A percentile compares a stretch with the other conserved stretches of the same genome.
These are phyloP conservation scores for Paradisaea rubra DNA, from an alignment of 2,113 vertebrate species.

Conservation along the genomic window DNA sequence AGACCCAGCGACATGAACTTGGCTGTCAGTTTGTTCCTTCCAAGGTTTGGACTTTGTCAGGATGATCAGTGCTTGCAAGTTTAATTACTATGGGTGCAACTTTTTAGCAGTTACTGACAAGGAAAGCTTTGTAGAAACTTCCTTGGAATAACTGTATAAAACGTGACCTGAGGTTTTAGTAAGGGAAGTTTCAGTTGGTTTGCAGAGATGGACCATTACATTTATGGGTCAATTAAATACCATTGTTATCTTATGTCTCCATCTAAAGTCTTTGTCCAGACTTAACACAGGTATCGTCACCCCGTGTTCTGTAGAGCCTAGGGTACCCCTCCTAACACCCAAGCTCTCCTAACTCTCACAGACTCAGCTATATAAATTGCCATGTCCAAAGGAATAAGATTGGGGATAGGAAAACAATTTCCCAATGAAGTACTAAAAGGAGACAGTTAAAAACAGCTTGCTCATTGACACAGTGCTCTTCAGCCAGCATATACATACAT, in stretches of 20 bases:
- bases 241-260: background rate
- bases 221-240: background rate
- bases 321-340: background rate
- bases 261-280: background rate
- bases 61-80: background rate
- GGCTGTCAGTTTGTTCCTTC: background rate
- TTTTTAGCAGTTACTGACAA: background rate
- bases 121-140: background rate
- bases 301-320: background rate
- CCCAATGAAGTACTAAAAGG: background rate
- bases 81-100: background rate
- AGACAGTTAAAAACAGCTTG: background rate
- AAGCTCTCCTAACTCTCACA: background rate
- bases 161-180: background rate
- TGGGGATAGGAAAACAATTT: background rate
- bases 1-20: background rate
- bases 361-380: background rate
- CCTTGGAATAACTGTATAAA: background rate
- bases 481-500: background rate
- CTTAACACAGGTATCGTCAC: rapidly evolving
- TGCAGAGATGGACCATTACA: background rate
- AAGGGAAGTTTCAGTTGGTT: background rate
- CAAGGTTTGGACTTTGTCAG: background rate
- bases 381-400: background rate
- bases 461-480: background rate